A percentile compares a stretch with the other conserved stretches of the same genome.
Conservation (phyloP, 2,888 invertebrate species). For the Diadegma fenestrale region DNA sequence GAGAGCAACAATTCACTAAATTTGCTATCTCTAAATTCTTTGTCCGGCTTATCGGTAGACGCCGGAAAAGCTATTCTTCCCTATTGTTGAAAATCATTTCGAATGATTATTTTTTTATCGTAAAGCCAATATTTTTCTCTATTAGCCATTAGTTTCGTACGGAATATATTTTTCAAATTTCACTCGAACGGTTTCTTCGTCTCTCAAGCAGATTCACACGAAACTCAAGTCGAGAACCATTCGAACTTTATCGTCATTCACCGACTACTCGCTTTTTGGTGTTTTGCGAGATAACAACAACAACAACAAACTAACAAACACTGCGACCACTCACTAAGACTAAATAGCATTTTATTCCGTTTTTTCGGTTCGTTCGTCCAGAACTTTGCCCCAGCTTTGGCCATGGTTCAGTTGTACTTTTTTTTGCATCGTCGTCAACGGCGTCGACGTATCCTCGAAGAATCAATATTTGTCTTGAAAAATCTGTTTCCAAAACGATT, state of each 20-base stretch:
- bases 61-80: constrained; percentile 1
- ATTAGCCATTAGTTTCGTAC: constrained; percentile 12
- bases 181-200: constrained; percentile 9
- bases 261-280: constrained; percentile 30
- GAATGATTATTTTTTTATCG: constrained; percentile 11
- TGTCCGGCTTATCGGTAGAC: neutral
- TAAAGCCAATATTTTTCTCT: constrained; percentile 10
- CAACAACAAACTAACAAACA: neutral
- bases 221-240: constrained; percentile 10
- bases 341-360: constrained; percentile 39
- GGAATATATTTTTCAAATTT: constrained; percentile 3
- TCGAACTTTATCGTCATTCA: constrained; percentile 17
- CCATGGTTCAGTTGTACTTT: constrained; percentile 4
- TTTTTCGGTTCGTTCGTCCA: constrained; percentile 56
- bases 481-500: neutral
- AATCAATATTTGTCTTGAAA: neutral
- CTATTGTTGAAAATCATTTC: constrained; percentile 6
- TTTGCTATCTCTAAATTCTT: constrained; percentile 6
- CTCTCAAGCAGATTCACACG: neutral
- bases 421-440: constrained; percentile 21
- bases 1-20: neutral
- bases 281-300: constrained; percentile 28
- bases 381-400: constrained; percentile 41
- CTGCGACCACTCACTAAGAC: constrained; percentile 34
- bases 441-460: neutral